Base-by-base conservation (phyloP, 2,113 vertebrate species). In the Symphodus melops region DNA sequence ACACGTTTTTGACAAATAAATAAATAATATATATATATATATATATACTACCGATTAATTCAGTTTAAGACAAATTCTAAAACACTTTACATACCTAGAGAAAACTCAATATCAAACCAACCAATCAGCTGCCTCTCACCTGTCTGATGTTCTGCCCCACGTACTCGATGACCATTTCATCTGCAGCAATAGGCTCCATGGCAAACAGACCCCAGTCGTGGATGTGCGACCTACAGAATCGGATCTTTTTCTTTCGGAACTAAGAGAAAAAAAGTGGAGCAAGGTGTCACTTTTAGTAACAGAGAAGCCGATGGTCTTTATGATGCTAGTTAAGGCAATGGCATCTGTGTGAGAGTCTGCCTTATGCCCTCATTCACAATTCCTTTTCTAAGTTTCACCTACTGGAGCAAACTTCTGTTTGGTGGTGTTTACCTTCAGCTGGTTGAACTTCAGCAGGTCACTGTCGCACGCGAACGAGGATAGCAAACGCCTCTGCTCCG, bases 181-280 rank as follows among this genome's bases (percentile, higher is more conserved):
- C 98, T 0, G 98, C 98, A 7, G 98, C 97, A 1, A 99, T 99
- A 57, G 98, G 98, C 88, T 99, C 98, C 96, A 96, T 93, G 4
- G 98, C 98, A 1, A 99, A 99, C 87, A 99, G 94, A 70, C 98
- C 98, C 98, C 98, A 99, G 93, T 99, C 98, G 0, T 99, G 98
- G 88, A 99, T 99, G 95, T 96, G 94, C 46, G 97, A 98, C 92
- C 95, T 98, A 77, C 96, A 98, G 95, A 99, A 99, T 48, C 97
- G 91, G 81, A 99, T 96, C 84, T 97, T 99, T 76, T 99, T 99
- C 94, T 98, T 99, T 61, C 98, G 98, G 93, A 99, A 99, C 98
- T 99, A 84, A 41, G 44, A 64, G 36, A 28, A 10, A 11, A 11
- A 19, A 17, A 60, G 1, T 1, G 2, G 64, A 66, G 42, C 28